phyloP scores from a whole-genome alignment of 1,140 invertebrate species.

The Druon quercuslanigerum region DNA sequence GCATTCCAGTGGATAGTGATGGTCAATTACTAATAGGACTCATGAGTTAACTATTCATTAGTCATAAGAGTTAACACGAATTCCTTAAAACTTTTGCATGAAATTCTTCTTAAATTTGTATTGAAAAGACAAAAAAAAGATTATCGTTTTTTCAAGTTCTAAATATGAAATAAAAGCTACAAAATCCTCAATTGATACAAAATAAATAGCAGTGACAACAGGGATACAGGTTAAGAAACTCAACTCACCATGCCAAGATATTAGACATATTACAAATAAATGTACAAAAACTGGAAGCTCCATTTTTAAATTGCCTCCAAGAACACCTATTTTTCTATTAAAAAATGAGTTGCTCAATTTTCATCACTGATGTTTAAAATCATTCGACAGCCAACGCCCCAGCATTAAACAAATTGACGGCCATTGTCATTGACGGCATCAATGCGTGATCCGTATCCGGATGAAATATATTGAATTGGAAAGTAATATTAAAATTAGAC shows the following conservation, averaged over 20 bases:
- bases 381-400: constrained; percentile 39
- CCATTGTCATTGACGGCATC: background rate
- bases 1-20: too few species aligned
- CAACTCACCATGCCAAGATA: constrained; percentile 40
- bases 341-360: background rate
- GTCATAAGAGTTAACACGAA: too few species aligned
- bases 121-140: too few species aligned
- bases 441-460: background rate
- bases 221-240: constrained; percentile 23
- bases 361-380: background rate
- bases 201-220: background rate
- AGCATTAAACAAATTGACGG: constrained; percentile 8
- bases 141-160: background rate
- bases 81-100: too few species aligned
- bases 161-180: constrained; percentile 2
- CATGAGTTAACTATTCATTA: too few species aligned
- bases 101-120: too few species aligned
- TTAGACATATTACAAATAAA: constrained; percentile 32
- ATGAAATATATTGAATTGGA: too few species aligned
- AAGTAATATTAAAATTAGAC: too few species aligned
- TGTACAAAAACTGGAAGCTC: background rate
- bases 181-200: background rate
- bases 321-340: background rate
- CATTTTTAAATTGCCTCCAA: constrained; percentile 26
- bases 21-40: too few species aligned